phyloP scores from a whole-genome alignment of 2,797 vertebrate species.

The Apodemus agrarius region DNA sequence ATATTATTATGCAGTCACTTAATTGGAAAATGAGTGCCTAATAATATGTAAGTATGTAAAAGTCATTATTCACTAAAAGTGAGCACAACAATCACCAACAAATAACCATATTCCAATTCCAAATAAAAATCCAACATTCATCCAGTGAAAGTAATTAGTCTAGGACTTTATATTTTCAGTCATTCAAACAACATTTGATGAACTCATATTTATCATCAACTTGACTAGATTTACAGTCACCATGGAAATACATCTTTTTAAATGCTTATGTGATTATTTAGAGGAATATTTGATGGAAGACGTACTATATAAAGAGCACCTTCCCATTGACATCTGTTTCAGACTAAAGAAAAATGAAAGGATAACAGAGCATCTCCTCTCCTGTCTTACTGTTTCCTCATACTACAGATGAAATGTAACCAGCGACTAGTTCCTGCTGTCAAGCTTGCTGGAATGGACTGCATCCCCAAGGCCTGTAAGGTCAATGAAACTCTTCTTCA shows the following conservation, averaged over 20 bases:
- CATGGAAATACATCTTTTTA: background rate
- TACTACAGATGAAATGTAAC: background rate
- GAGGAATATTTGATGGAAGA: background rate
- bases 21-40: background rate
- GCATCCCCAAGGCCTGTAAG: background rate
- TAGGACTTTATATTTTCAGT: background rate
- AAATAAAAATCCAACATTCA: background rate
- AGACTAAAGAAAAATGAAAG: background rate
- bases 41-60: background rate
- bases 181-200: background rate
- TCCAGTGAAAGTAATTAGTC: background rate
- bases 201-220: background rate
- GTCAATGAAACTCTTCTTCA: background rate
- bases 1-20: background rate
- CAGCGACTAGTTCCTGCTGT: background rate
- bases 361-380: background rate
- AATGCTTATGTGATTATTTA: background rate
- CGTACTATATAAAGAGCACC: accelerated
- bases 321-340: no score
- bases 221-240: background rate
- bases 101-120: background rate
- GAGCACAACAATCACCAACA: background rate
- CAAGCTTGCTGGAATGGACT: background rate
- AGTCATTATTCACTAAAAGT: background rate
- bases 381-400: background rate